Evolutionary conservation across 2,797 vertebrate genomes (phyloP).

Genomic region (Lophius americanus): DNA sequence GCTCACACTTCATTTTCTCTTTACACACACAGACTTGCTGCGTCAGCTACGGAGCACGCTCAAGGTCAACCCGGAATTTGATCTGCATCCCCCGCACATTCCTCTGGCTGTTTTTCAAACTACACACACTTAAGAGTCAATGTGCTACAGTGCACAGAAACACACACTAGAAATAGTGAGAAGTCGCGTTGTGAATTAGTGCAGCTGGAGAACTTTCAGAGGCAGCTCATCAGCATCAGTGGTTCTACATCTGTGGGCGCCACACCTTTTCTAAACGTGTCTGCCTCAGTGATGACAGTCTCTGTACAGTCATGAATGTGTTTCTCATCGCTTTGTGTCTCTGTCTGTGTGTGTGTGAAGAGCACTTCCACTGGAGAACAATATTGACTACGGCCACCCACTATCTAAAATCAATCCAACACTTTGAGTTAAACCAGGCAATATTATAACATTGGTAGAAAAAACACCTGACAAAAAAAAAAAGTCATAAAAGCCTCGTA

Average conservation of each 20-base stretch:
- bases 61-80: conserved; percentile 83
- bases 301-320: too few relatives aligned
- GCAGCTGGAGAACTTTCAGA: conserved; percentile 37
- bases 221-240: conserved; percentile 25
- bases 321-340: too few relatives aligned
- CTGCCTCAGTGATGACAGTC: too few relatives aligned
- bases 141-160: not conserved
- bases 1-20: conserved; percentile 6
- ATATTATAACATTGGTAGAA: too few relatives aligned
- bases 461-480: too few relatives aligned
- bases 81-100: conserved; percentile 84
- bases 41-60: conserved; percentile 77
- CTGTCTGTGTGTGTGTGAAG: too few relatives aligned
- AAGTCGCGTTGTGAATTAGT: conserved; percentile 27
- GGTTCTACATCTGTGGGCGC: not conserved
- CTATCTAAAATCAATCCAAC: too few relatives aligned
- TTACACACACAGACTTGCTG: conserved; percentile 76
- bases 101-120: conserved; percentile 73
- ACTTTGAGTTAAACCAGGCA: too few relatives aligned
- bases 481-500: too few relatives aligned
- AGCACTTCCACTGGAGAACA: too few relatives aligned
- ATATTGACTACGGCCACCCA: too few relatives aligned
- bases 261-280: too few relatives aligned
- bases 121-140: conserved; percentile 10
- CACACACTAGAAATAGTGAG: conserved; percentile 18